Evolutionary conservation across 1,140 invertebrate genomes (phyloP), one percentile per base, ranked within the genome.

Genomic region (Platyura marginata): DNA sequence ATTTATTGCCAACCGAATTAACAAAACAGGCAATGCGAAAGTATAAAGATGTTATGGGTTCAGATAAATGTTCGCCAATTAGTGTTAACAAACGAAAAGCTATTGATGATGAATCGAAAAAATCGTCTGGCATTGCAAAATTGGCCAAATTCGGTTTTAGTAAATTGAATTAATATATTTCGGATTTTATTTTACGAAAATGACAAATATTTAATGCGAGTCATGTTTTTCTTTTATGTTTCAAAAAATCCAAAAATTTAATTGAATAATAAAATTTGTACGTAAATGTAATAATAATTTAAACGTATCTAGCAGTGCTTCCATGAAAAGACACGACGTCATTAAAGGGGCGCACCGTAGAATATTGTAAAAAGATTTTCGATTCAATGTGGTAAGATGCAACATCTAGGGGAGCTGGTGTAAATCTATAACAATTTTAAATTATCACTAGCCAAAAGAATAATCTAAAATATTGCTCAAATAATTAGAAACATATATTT

Each of bases 21-120:
- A 66, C 67, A 1, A 68, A 71, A 46, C 53, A 62, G 11, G 68
- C 64, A 19, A 62, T 73, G 18, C 56, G 61, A 29, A 62, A 59
- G 29, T 77, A 65, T 45, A 74, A 72, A 48, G 63, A 61, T 40
- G 42, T 61, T 32, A 15, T 34, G 18, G 11, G 36, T 20, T 11
- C 16, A 18, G 10, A 10, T 11, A 38, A 38, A 18, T 10, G 16
- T 18, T 18, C 25, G 10, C 15, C 23, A 3, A 18, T 4, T 8
- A 25, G 40, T 29, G 37, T 19, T 4, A 4, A 13, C 21, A 41
- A 41, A 9, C n/a, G 16, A 21, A 40, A 4, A 13, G 25, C 18
- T 25, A 18, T 22, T 9, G 23, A 33, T n/a, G 21, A 11, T 5
- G 18, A 13, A n/a, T 19, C 36, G 8, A 21, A 15, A 15, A 16